Base-by-base conservation (phyloP, 2,797 vertebrate genomes). In the Thunnus albacares region DNA sequence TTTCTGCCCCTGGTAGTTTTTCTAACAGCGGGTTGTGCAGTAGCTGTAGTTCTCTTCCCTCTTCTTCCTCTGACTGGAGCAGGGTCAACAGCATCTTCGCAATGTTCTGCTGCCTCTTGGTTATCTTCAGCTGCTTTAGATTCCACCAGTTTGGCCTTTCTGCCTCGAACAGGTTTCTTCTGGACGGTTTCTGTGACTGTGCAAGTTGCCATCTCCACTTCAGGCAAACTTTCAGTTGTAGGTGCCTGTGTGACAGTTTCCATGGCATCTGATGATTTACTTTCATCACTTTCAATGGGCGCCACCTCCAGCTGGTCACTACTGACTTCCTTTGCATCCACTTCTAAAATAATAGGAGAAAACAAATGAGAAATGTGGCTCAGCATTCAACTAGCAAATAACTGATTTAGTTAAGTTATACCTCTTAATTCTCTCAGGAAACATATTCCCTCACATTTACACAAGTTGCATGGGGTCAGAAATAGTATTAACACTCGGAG, bases 1-100 rank as follows among this genome's bases (percentile, higher is more conserved):
- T 75, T 78, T 87, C 79, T 94, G 57, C 84, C 84, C 90, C 90
- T 94, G 17, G 75, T 76, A 0, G 52, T 81, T 61, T 83, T 86
- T 83, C 47, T 88, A 3, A 82, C 74, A 70, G 91, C 73, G 38
- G 86, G 79, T 30, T 85, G 71, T 6, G 81, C 80, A 26, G 73
- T 0, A 11, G 64, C 61, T 67, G 94, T 85, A 6, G 67, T 10
- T 68, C 75, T 92, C 83, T 83, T 94, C 2, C 80, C 91, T 77
- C 92, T 80, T 66, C 88, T 92, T 47, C 69, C 92, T 87, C 87
- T 94, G 28, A 83, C 74, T 60, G 85, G 76, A 78, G 83, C 77
- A 30, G 75, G 3, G 1, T 57, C 33, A 2, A 63, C 79, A 9
- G 64, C 13, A 0, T 81, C 79, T 22, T 82, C 76, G 15, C 49